These are phyloP conservation scores for Karalla daura DNA, from an alignment of 2,797 vertebrate species.

Conservation along the genomic window DNA sequence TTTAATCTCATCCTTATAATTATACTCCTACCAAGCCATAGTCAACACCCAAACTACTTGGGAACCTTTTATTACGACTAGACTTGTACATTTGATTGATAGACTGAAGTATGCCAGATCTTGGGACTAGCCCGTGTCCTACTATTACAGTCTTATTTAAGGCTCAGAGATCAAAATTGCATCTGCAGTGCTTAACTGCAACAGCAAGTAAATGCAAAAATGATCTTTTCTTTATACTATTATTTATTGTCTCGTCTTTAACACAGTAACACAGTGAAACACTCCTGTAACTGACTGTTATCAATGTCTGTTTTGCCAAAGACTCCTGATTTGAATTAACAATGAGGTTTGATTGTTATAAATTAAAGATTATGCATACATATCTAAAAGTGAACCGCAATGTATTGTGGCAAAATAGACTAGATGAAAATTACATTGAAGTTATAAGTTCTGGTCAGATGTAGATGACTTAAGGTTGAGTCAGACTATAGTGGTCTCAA, in stretches of 20 bases:
- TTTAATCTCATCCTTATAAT: conserved; percentile 61
- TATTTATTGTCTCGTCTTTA: neutral
- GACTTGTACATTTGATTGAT: conserved; percentile 43
- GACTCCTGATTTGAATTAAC: neutral
- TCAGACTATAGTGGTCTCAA: neutral
- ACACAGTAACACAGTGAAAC: no score
- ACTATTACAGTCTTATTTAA: no score
- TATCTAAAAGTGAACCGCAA: neutral
- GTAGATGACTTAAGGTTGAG: neutral
- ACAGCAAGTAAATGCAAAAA: no score
- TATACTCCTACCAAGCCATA: conserved; percentile 41
- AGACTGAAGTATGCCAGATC: neutral
- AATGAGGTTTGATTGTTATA: neutral
- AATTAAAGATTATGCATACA: neutral
- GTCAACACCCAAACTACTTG: conserved; percentile 38
- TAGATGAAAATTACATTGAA: neutral
- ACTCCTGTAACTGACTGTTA: neutral
- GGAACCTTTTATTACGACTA: conserved; percentile 30
- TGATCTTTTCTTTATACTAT: no score
- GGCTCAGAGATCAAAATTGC: no score
- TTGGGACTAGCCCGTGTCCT: neutral
- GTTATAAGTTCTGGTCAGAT: neutral
- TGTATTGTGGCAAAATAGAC: neutral
- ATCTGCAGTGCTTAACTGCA: no score
- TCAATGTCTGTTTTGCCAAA: neutral